phyloP scores from a whole-genome alignment of 2,797 vertebrate genomes.

The Tragopan temminckii region DNA sequence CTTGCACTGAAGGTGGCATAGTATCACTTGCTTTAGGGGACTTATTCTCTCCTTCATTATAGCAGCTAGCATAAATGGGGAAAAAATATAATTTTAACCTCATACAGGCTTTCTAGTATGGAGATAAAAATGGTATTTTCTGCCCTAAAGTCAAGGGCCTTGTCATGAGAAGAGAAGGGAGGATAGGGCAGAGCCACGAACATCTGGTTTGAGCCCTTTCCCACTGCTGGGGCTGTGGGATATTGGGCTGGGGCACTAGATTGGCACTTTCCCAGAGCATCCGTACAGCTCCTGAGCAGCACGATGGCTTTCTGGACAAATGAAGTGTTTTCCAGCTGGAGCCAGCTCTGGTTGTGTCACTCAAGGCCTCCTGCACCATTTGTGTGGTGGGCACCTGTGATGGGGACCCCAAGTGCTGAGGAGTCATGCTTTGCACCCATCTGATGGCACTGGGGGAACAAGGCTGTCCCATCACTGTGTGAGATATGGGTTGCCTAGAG shows the following conservation, averaged over 20 bases:
- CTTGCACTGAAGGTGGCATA: background rate
- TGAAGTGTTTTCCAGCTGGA: background rate
- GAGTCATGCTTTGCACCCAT: background rate
- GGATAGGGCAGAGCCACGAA: background rate
- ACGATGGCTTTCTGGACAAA: background rate
- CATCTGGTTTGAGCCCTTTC: background rate
- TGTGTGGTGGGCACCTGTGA: accelerated
- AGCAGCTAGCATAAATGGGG: background rate
- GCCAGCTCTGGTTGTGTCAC: accelerated
- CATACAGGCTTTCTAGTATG: background rate
- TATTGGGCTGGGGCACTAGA: too few species aligned
- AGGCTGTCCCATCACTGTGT: background rate
- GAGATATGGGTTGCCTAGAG: background rate
- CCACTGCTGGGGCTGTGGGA: accelerated
- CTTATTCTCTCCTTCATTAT: constrained; percentile 8
- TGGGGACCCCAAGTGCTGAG: accelerated
- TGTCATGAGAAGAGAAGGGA: background rate
- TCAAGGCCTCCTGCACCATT: accelerated
- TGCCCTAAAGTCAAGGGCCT: background rate
- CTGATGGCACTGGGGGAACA: accelerated
- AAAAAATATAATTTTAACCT: background rate
- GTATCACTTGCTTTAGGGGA: background rate
- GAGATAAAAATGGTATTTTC: background rate
- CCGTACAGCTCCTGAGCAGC: background rate
- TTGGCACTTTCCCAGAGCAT: background rate